These are phyloP conservation scores for Erebia epiphron DNA, from an alignment of 2,888 invertebrate genomes.

Conservation along the genomic window DNA sequence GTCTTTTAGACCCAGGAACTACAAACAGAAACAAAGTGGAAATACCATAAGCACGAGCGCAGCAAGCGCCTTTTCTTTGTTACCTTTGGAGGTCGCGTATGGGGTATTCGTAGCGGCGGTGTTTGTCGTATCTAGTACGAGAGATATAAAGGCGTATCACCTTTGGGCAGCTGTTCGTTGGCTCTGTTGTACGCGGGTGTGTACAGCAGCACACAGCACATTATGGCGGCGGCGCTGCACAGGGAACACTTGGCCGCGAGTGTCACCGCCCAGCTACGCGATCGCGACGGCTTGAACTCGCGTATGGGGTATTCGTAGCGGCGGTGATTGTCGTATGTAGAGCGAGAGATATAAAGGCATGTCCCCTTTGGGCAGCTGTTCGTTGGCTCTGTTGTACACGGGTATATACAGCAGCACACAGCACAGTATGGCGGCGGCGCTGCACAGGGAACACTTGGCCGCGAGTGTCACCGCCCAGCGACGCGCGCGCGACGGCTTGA, in stretches of 20 bases:
- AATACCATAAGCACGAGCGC: not conserved
- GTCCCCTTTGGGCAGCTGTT: conserved; percentile 52
- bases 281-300: conserved; percentile 50
- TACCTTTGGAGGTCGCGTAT: conserved; percentile 33
- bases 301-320: conserved; percentile 52
- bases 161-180: conserved; percentile 55
- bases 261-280: conserved; percentile 60
- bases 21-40: not conserved
- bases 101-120: conserved; percentile 53
- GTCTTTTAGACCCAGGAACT: too few relatives aligned
- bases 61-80: not conserved
- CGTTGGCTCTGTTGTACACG: conserved; percentile 71
- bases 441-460: conserved; percentile 70
- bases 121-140: conserved; percentile 52
- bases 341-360: conserved; percentile 18
- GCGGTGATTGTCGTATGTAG: conserved; percentile 53
- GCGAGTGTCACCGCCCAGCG: conserved; percentile 62
- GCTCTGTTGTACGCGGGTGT: conserved; percentile 76
- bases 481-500: conserved; percentile 51
- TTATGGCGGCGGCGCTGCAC: conserved; percentile 70
- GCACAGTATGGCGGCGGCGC: conserved; percentile 71
- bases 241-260: conserved; percentile 68
- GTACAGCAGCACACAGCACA: conserved; percentile 73
- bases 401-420: conserved; percentile 76
- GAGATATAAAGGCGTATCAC: conserved; percentile 38